Evolutionary conservation across 30 jellyfish, hydroid and myxozoan genomes (phyloP), one percentile per base, ranked within the genome.

Genomic region (Pseudorhiza aurosa): DNA sequence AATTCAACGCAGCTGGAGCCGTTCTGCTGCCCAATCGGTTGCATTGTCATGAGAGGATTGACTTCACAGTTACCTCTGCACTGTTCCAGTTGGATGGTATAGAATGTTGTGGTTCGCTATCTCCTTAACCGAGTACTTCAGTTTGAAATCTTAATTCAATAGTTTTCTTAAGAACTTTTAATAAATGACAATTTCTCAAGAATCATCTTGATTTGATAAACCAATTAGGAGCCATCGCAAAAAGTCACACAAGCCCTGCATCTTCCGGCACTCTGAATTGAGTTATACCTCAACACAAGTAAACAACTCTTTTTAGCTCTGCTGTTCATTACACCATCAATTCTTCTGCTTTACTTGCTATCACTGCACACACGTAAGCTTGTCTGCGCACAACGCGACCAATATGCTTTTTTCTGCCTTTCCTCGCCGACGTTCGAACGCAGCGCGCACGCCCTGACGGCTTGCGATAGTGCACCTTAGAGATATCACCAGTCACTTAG

Each of bases 1-100:
- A 65, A 80, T 65, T 47, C 59, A 35, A 31, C 91, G 68, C 91
- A 50, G 84, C 84, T 32, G 83, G 91, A 56, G 74, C 22, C 22
- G 26, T 22, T 22, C 12, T 26, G 37, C 37, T 21, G 11, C 36
- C 19, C 45, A 35, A 6, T 44, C 53, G 8, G 39, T 42, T 51
- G 15, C 80, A 59, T 76, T 43, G 88, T 58, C 27, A 21, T 9
- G 36, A 14, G 14, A 53, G 67, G 24, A 53, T 53, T 15, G 19
- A 9, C 67, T 53, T 2, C 36, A 36, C 5, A 8, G 32, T 53
- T 2, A 14, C 67, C 33, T 53, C 24, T 53, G 67, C 9, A 53
- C 36, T 53, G 67, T 53, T 15, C 37, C 67, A 53, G 24, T 53
- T 53, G 60, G 0, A 12, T 28, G 2, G 15, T 24, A 46, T 46